These are phyloP conservation scores for Cylindroiulus punctatus DNA, from an alignment of 2,888 invertebrate species.

Conservation along the genomic window DNA sequence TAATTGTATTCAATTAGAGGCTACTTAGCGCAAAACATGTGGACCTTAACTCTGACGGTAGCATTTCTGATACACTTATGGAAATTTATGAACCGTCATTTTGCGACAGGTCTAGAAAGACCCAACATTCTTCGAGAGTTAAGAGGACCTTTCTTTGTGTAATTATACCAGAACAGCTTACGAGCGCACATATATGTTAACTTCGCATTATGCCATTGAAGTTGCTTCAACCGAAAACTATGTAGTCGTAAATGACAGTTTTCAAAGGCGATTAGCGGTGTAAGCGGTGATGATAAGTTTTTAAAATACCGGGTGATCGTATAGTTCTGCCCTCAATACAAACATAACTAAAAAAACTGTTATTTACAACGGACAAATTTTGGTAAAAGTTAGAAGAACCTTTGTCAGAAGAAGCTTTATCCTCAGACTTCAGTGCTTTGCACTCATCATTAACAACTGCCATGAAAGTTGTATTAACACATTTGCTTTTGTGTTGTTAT, in stretches of 20 bases:
- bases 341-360: too few relatives aligned
- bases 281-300: not conserved
- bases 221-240: conserved; percentile 11
- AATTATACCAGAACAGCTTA: not conserved
- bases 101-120: not conserved
- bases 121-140: not conserved
- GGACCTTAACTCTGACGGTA: not conserved
- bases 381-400: too few relatives aligned
- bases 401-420: too few relatives aligned
- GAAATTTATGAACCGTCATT: conserved; percentile 3
- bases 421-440: too few relatives aligned
- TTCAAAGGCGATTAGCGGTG: not conserved
- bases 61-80: conserved; percentile 22
- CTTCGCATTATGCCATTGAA: conserved; percentile 14
- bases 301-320: not conserved
- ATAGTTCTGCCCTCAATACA: too few relatives aligned
- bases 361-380: too few relatives aligned
- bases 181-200: conserved; percentile 2
- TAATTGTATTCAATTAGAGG: conserved; percentile 14
- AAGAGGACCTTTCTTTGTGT: not conserved
- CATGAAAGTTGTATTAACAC: too few relatives aligned
- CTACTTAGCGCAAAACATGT: not conserved
- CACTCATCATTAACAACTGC: too few relatives aligned
- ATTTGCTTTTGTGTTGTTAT: too few relatives aligned
- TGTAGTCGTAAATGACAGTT: not conserved